Evolutionary conservation across 92 coral and sea anemone species (phyloP).

Genomic region (Hydrozoanthus gracilis): DNA sequence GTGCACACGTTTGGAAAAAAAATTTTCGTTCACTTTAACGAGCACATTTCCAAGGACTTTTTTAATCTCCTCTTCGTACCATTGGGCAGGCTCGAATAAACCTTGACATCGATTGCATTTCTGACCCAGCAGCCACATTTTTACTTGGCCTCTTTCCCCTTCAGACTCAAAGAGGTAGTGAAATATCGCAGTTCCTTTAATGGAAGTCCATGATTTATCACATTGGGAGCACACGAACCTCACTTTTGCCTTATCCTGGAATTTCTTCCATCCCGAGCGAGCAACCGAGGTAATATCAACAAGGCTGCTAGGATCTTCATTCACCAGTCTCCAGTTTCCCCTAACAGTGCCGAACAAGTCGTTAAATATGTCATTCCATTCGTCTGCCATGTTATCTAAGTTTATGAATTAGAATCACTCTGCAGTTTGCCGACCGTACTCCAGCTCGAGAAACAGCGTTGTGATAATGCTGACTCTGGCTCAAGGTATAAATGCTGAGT

Average conservation of each 20-base stretch:
- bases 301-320: background rate
- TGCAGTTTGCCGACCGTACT: background rate
- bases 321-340: conserved; percentile 20
- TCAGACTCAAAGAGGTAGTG: background rate
- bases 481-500: background rate
- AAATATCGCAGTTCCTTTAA: conserved; percentile 42
- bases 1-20: background rate
- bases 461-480: background rate
- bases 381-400: background rate
- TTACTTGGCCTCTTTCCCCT: conserved; percentile 11
- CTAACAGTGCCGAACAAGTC: background rate
- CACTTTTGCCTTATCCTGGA: background rate
- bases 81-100: conserved; percentile 16
- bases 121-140: conserved; percentile 42
- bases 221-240: conserved; percentile 30
- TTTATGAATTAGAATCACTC: background rate
- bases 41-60: conserved; percentile 4
- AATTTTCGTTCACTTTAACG: background rate
- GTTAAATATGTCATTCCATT: background rate
- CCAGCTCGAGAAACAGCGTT: background rate
- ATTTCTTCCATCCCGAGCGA: conserved; percentile 24
- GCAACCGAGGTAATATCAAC: background rate
- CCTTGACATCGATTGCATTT: conserved; percentile 20
- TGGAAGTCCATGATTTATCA: conserved; percentile 28
- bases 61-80: conserved; percentile 35